Percentiles rank a stretch among this genome's conserved stretches.
Evolutionary conservation across 2,888 invertebrate species (phyloP).

Genomic region (Pandemis corylana): DNA sequence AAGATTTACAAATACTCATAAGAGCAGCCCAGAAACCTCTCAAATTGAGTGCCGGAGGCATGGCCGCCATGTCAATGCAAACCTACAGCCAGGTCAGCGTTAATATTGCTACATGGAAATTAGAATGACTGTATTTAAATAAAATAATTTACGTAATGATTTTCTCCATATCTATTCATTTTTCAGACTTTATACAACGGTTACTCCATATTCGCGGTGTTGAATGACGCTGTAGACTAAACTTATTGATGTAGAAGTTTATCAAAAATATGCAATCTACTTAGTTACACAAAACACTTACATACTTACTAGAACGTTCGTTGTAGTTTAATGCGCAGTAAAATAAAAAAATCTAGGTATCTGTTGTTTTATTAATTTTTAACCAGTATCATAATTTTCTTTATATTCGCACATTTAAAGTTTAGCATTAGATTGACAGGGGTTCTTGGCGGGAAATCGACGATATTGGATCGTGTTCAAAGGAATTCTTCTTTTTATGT

Average conservation of each 20-base stretch:
- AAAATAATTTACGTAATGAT: neutral
- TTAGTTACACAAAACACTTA: no score
- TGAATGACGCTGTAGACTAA: constrained; percentile 70
- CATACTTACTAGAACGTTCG: no score
- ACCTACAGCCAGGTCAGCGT: constrained; percentile 65
- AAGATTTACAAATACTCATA: constrained; percentile 64
- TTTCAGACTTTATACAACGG: constrained; percentile 77
- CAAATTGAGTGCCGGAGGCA: constrained; percentile 67
- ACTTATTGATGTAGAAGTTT: neutral
- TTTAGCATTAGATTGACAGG: no score
- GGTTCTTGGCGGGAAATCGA: no score
- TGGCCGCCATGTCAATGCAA: constrained; percentile 65
- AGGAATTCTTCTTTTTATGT: no score
- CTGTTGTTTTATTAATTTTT: neutral
- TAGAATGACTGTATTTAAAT: no score
- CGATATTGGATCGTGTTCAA: no score
- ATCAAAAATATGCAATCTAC: no score
- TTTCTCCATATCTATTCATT: constrained; percentile 39
- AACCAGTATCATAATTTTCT: no score
- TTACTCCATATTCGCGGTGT: constrained; percentile 74
- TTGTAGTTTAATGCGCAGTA: neutral
- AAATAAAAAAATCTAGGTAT: neutral
- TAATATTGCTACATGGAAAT: neutral
- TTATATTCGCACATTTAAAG: neutral
- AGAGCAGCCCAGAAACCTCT: constrained; percentile 66